A percentile compares a stretch with the other conserved stretches of the same genome.
phyloP scores from a whole-genome alignment of 2,113 vertebrate species.

The Talpa occidentalis region DNA sequence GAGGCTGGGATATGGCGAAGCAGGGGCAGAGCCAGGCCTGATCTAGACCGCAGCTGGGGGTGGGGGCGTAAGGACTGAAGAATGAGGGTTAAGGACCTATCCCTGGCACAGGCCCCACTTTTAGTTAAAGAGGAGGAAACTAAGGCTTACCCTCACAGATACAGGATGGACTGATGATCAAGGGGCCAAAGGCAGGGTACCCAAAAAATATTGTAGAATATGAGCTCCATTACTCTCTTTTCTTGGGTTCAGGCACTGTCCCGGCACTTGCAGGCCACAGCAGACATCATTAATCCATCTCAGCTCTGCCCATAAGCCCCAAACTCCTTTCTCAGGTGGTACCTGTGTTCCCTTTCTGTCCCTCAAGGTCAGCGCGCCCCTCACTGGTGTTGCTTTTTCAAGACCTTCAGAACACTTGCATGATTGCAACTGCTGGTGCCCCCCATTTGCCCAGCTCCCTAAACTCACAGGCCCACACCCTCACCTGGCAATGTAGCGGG shows the following conservation, averaged over 20 bases:
- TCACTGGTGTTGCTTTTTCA: neutral
- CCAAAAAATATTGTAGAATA: neutral
- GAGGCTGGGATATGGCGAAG: fast-evolving
- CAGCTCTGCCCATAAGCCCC: neutral
- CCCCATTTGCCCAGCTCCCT: neutral
- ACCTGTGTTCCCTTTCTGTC: neutral
- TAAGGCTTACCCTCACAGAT: fast-evolving
- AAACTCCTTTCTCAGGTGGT: neutral
- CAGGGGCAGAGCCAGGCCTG: neutral
- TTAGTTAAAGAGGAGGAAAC: fast-evolving
- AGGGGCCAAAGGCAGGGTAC: neutral
- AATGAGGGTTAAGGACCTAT: neutral
- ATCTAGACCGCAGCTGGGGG: neutral
- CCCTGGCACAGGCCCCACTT: fast-evolving
- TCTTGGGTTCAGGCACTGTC: no score
- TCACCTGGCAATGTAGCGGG: conserved; percentile 93
- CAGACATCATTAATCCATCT: neutral
- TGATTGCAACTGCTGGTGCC: fast-evolving
- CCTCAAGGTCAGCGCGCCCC: neutral
- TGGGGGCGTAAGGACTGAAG: no score
- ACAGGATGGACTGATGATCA: neutral
- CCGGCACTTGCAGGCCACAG: fast-evolving
- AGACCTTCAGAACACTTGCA: fast-evolving
- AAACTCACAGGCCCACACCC: neutral
- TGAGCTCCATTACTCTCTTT: neutral